Base-by-base conservation (phyloP, 2,888 invertebrate species). In the Mesorhabditis sp. region DNA sequence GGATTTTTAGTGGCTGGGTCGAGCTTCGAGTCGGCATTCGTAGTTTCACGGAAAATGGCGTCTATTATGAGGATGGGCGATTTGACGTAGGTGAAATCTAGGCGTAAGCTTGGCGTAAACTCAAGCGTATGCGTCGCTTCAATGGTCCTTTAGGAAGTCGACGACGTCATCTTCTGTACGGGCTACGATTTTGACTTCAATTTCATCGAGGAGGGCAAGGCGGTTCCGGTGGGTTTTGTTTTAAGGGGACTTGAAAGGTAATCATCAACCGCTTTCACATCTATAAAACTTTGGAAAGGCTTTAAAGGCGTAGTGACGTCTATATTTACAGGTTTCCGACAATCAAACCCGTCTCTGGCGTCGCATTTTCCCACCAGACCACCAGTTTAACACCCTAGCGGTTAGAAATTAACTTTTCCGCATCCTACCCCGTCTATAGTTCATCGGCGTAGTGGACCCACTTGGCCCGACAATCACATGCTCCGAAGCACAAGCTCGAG, bases 261-360 rank as follows among this genome's bases (percentile, higher is more conserved):
- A 28, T 1, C 1, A 28, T 28, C 28, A 28, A 28, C 28, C 28
- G 28, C 28, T 28, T 28, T 28, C 2, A 28, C 28, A 28, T 28
- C 28, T 28, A 28, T 28, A 2, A 2, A 28, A 28, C 28, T 28
- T 28, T 28, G 2, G 28, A 28, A 28, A 28, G 28, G 28, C 28
- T 28, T 28, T 28, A 28, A 28, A 28, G 28, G 28, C 28, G 28
- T 28, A 28, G 58, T 2, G n/a, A 50, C 1, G 7, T n/a, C 7
- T n/a, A n/a, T 10, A 2, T 13, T 13, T 50, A 13, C 58, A 50
- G 58, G 58, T 50, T 50, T 50, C 58, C n/a, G 74, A 81, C 70
- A 81, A 80, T 68, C 80, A 80, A 66, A 75, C 73, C 42, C 77
- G 76, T 41, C 70, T 81, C 15, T 83, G 82, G 68, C 79, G 80